Evolutionary conservation across 2,113 vertebrate species (phyloP).

Genomic region (Pristiophorus japonicus): DNA sequence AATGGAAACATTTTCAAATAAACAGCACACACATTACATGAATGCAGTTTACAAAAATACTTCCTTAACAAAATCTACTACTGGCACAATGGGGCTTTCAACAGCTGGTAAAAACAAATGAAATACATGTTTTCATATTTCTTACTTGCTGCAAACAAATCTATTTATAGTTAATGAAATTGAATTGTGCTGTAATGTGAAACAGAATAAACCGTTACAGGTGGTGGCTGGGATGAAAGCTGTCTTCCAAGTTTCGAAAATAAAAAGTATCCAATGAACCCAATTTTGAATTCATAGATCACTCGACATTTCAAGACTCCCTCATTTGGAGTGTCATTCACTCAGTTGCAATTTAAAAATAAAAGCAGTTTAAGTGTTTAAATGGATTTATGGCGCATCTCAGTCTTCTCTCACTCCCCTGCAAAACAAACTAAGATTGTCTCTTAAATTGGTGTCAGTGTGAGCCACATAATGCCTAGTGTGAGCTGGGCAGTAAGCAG

Average conservation of each 20-base stretch:
- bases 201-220: neutral
- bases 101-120: neutral
- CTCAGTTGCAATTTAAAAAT: neutral
- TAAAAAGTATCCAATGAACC: neutral
- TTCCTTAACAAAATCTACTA: neutral
- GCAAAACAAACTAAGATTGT: too few species aligned
- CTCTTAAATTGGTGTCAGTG: neutral
- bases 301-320: neutral
- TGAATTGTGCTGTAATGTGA: neutral
- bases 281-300: neutral
- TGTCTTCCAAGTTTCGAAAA: neutral
- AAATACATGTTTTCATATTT: neutral
- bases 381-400: neutral
- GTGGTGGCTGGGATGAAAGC: neutral
- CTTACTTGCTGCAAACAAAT: neutral
- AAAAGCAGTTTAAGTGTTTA: neutral
- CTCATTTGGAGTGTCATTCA: neutral
- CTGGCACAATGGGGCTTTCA: neutral
- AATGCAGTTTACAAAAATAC: neutral
- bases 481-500: too few species aligned
- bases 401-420: too few species aligned
- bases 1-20: neutral
- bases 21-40: neutral
- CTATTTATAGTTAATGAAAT: neutral
- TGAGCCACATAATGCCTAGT: neutral